Conservation (phyloP, 2,888 invertebrate genomes). For the Amphipyra tragopoginis region DNA sequence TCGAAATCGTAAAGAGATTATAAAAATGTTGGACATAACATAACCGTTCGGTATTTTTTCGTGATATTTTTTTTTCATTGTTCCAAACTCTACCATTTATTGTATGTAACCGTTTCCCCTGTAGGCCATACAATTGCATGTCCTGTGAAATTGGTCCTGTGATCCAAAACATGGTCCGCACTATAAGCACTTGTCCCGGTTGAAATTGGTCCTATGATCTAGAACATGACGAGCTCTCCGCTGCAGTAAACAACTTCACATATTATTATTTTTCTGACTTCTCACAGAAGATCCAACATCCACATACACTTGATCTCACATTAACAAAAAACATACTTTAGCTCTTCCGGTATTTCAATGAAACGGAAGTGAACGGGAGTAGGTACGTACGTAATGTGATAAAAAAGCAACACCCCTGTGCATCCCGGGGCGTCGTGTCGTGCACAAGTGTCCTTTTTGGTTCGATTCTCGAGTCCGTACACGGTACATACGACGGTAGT, state of each 20-base stretch:
- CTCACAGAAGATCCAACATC: slow-evolving; percentile 1
- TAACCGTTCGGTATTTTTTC: too few relatives aligned
- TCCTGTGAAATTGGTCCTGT: too few relatives aligned
- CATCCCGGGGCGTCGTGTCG: slow-evolving; percentile 65
- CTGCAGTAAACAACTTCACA: not conserved
- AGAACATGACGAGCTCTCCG: not conserved
- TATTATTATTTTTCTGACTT: not conserved
- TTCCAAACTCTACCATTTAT: too few relatives aligned
- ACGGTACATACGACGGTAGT: slow-evolving; percentile 34
- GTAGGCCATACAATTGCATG: too few relatives aligned
- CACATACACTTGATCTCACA: slow-evolving; percentile 4
- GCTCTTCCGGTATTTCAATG: slow-evolving; percentile 74
- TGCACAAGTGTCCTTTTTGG: slow-evolving; percentile 75
- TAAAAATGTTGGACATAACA: too few relatives aligned
- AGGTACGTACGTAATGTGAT: slow-evolving; percentile 64
- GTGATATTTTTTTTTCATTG: too few relatives aligned
- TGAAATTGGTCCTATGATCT: not conserved
- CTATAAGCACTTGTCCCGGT: not conserved
- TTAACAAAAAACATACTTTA: slow-evolving; percentile 22
- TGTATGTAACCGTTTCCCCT: too few relatives aligned
- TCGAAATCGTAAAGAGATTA: too few relatives aligned
- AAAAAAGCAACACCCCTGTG: slow-evolving; percentile 71
- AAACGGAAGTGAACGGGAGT: slow-evolving; percentile 75
- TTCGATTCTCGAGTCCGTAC: slow-evolving; percentile 63
- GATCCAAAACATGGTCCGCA: too few relatives aligned